Percentiles rank a stretch among this genome's conserved stretches.
These are phyloP conservation scores for Bombus waltoni DNA, from an alignment of 1,140 invertebrate genomes.

Conservation along the genomic window DNA sequence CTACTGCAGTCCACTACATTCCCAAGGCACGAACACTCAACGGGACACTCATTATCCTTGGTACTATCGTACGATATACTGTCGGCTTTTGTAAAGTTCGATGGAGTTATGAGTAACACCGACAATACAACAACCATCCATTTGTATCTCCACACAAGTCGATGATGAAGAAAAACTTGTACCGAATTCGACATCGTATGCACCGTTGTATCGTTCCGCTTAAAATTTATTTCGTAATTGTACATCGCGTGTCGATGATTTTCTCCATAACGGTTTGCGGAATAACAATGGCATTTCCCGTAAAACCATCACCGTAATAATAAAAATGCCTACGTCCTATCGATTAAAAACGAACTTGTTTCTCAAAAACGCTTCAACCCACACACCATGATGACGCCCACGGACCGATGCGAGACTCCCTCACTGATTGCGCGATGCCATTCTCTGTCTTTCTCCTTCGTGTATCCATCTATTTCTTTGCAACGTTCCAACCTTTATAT, in stretches of 20 bases:
- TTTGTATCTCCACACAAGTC: slow-evolving; percentile 20
- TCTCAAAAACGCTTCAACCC: slow-evolving; percentile 54
- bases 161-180: slow-evolving; percentile 32
- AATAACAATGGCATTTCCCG: slow-evolving; percentile 44
- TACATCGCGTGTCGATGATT: slow-evolving; percentile 28
- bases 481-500: slow-evolving; percentile 12
- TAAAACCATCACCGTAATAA: slow-evolving; percentile 64
- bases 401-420: slow-evolving; percentile 44
- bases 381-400: slow-evolving; percentile 73
- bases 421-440: slow-evolving; percentile 30
- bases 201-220: slow-evolving; percentile 32
- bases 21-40: slow-evolving; percentile 78
- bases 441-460: slow-evolving; percentile 21
- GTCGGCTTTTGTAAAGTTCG: slow-evolving; percentile 30
- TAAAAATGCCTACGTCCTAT: slow-evolving; percentile 50
- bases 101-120: slow-evolving; percentile 7
- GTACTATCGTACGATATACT: neutral
- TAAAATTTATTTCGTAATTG: slow-evolving; percentile 50
- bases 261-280: slow-evolving; percentile 51
- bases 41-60: slow-evolving; percentile 73
- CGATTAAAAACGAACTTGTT: slow-evolving; percentile 70
- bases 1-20: slow-evolving; percentile 76
- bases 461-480: neutral
- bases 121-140: slow-evolving; percentile 11
- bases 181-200: slow-evolving; percentile 52